Percentiles rank a stretch among this genome's conserved stretches.
phyloP scores from a whole-genome alignment of 1,140 invertebrate genomes.

The Penaeus japonicus region DNA sequence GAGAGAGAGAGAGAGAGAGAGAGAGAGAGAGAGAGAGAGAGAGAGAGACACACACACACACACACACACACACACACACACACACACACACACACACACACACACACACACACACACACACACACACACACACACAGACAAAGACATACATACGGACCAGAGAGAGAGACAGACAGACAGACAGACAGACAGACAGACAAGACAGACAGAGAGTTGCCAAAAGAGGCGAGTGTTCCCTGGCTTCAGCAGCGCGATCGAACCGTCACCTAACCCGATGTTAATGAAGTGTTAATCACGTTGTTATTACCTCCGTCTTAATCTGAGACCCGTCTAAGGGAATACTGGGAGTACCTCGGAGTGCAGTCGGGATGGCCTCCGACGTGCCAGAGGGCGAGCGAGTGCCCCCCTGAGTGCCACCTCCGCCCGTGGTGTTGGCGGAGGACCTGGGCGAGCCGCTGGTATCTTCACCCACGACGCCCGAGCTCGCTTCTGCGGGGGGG shows the following conservation, averaged over 20 bases:
- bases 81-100: too few species aligned
- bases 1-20: too few species aligned
- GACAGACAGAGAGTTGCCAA: too few species aligned
- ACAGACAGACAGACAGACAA: too few species aligned
- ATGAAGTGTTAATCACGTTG: conserved; percentile 50
- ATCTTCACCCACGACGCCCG: conserved; percentile 28
- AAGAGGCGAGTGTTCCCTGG: neutral
- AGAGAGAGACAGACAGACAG: too few species aligned
- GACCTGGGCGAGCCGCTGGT: conserved; percentile 25
- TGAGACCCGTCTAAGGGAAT: conserved; percentile 53
- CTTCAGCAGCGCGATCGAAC: neutral
- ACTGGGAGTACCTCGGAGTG: conserved; percentile 51
- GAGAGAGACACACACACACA: too few species aligned
- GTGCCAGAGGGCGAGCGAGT: conserved; percentile 21
- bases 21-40: too few species aligned
- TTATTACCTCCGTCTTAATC: conserved; percentile 56
- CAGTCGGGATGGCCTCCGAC: conserved; percentile 26
- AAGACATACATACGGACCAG: too few species aligned
- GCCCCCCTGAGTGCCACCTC: neutral
- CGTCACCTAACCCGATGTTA: conserved; percentile 40
- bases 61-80: too few species aligned
- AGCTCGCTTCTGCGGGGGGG: conserved; percentile 22
- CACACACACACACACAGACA: too few species aligned
- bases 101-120: too few species aligned
- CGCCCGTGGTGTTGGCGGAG: conserved; percentile 28